Evolutionary conservation across 2,113 vertebrate genomes (phyloP), one percentile per base, ranked within the genome.

Genomic region (Laticauda colubrina): DNA sequence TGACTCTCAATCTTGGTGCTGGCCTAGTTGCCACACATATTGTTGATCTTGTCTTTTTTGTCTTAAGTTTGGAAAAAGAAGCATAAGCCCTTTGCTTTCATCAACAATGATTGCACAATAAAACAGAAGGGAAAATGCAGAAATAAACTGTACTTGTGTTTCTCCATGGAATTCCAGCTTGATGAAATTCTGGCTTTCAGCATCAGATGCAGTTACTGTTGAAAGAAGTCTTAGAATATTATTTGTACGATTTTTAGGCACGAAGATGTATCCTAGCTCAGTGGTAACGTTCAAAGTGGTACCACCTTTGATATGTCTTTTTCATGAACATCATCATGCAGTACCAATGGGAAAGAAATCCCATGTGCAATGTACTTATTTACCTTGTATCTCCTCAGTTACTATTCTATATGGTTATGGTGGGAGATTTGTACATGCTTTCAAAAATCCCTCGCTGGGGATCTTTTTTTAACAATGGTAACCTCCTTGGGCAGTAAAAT

Each of bases 111-210:
- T 21, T 18, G 21, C 20, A 81, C 51, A 91, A 85, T 55, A 20
- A 91, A 91, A 43, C 10, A 21, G 59, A 56, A 45, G 29, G 20
- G 51, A 18, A 26, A 69, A 88, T 3, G 75, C 23, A 53, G 59
- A 69, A 55, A 88, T 75, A 51, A 92, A 64, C 89, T 94, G 29
- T 26, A 57, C 4, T 59, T 59, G 23, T 89, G 64, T 57, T 90
- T 10, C 59, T 91, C 89, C 29, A 24, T 2, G 53, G 24, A 7
- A 7, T 86, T 92, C 94, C 61, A 91, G 89, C 91, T 56, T 88
- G 64, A 88, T 57, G 86, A 86, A 59, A 34, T 8, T 1, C 89
- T 92, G 2, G 48, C 93, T 93, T 57, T 54, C 94, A 93, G 75
- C 91, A 51, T 90, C 59, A 23, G 91, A 45, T 10, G 69, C 55